Base-by-base conservation (phyloP, 1,140 invertebrate genomes). In the Orchestia grillus region DNA sequence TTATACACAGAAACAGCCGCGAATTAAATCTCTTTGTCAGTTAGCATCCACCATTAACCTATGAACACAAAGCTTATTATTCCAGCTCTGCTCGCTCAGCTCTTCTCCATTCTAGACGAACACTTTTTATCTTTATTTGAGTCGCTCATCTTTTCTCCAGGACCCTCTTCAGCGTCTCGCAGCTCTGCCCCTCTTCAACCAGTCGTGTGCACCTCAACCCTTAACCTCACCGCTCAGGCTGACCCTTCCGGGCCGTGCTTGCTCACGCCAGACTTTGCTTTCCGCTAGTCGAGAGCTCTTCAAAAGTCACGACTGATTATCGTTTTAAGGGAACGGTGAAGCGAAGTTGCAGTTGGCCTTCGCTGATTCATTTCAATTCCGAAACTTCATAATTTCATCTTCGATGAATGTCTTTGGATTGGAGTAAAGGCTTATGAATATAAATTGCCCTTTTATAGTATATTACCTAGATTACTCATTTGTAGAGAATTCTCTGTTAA, bases 51-150 rank as follows among this genome's bases (percentile, higher is more conserved):
- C 36, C 15, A 3, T 77, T 28, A 36, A 23, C 28, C 62, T 36
- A 77, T 77, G 62, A 77, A 77, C 62, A 77, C 62, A 77, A 77
- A 77, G 62, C 62, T 77, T 36, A 77, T 77, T 77, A 77, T 77
- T 77, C 62, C 62, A 77, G 28, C 62, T 28, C 11, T 23, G 62
- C 62, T 77, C 1, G 11, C 28, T 77, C 62, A 77, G 1, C 3
- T 77, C 28, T 77, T 36, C 62, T 77, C 28, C 3, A 77, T 15
- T 36, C 62, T 77, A 77, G 62, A 77, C 62, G 28, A 77, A 77
- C 62, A 28, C 62, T 15, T 28, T 77, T 77, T 28, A 77, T 19
- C 62, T 77, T 77, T 77, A 19, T 77, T 77, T 19, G n/a, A n/a
- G 15, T 36, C 28, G 36, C 28, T 28, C 28, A 3, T 77, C 62